Conservation (phyloP, 2,113 vertebrate species). For the Gadus macrocephalus region DNA sequence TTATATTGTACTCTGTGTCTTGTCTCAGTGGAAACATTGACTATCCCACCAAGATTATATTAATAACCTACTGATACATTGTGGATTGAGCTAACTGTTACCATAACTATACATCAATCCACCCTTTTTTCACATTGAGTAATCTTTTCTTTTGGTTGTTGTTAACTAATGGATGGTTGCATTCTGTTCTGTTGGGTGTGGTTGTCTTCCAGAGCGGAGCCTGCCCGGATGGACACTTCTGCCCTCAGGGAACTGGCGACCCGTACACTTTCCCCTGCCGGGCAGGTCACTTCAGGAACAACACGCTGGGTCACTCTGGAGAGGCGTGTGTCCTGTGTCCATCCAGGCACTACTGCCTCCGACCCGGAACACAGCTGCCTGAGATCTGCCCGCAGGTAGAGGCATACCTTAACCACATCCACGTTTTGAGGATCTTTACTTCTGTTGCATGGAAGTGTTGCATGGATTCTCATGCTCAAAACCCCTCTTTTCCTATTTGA, state of each 20-base stretch:
- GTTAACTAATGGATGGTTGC: too few species aligned
- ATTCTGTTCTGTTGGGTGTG: slow-evolving; percentile 13
- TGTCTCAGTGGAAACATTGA: background rate
- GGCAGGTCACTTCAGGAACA: slow-evolving; percentile 76
- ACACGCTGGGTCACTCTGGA: slow-evolving; percentile 60
- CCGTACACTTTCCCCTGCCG: slow-evolving; percentile 78
- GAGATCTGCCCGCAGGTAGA: slow-evolving; percentile 74
- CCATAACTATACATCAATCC: too few species aligned
- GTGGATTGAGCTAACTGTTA: background rate
- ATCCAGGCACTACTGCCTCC: slow-evolving; percentile 74
- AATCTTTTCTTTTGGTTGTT: too few species aligned
- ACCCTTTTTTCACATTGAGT: too few species aligned
- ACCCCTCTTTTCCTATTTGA: too few species aligned
- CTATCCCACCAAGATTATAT: too few species aligned
- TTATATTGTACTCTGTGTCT: background rate
- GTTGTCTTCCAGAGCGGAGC: slow-evolving; percentile 71
- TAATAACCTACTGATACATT: background rate
- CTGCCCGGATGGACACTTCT: slow-evolving; percentile 81
- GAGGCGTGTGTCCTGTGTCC: slow-evolving; percentile 72
- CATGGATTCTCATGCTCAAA: too few species aligned
- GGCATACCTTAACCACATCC: background rate
- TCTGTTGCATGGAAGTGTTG: background rate
- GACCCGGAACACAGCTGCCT: slow-evolving; percentile 68
- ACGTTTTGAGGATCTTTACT: background rate
- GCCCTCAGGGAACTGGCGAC: slow-evolving; percentile 79